Evolutionary conservation across 23 tunicate species (phyloP), one percentile per base, ranked within the genome.

Genomic region (Trididemnum clinides): DNA sequence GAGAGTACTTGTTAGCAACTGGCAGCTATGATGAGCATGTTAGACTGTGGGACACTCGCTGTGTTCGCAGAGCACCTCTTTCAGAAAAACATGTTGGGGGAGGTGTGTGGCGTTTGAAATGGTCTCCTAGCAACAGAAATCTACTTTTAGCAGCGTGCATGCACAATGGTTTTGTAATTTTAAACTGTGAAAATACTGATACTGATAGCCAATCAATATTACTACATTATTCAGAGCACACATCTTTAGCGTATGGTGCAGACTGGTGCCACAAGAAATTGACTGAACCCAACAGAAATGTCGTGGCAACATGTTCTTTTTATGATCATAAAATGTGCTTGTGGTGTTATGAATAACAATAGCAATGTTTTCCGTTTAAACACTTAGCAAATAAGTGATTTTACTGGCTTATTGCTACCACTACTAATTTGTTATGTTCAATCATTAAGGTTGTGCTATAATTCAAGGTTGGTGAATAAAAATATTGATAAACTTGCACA

Each of bases 51-150:
- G 98, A 93, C 78, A 84, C 93, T 23, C 86, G 98, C 54, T 54
- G 54, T n/a, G 84, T 88, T 0, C 37, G 66, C 0, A 90, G 86
- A 35, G 19, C 38, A 21, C 98, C 98, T 1, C 77, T 88, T 58
- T 80, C 84, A 20, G 21, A 33, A 19, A 25, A 57, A 12, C 7
- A 77, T 26, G 92, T 88, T 22, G 89, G 92, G 5, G 98, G 98
- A 2, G 98, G 98, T 0, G 98, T 93, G n/a, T 93, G 98, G 98
- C 74, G 98, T 15, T n/a, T 93, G 20, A 93, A 93, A 72, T 93
- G 98, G 98, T 30, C 39, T 2, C 90, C 87, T 18, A 5, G 29
- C 2, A 58, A 64, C 25, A 50, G 64, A 33, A 51, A 82, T 33
- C 23, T 39, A 0, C 54, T 93, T 36, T 33, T 89, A 2, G 90